These are phyloP conservation scores for Drosophila lacteicornis DNA, from an alignment of 1,140 invertebrate species.

Conservation along the genomic window DNA sequence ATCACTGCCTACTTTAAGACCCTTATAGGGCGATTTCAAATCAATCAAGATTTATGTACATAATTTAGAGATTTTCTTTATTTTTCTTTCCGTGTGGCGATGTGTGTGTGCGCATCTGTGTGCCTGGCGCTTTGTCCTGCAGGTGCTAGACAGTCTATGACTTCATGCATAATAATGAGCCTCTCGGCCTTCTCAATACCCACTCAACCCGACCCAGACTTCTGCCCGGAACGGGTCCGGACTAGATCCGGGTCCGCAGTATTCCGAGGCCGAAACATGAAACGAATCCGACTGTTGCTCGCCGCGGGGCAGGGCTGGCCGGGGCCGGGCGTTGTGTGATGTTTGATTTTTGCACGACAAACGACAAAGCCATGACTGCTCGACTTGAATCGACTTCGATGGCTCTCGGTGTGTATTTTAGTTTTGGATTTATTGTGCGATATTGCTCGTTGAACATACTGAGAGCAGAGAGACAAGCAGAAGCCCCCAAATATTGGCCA, in stretches of 20 bases:
- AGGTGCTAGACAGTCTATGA: conserved; percentile 78
- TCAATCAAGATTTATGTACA: conserved; percentile 17
- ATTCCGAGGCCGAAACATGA: conserved; percentile 6
- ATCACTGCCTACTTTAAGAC: neutral
- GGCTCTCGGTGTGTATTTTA: conserved; percentile 61
- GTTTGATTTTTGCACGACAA: conserved; percentile 53
- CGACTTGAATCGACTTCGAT: conserved; percentile 37
- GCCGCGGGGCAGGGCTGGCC: conserved; percentile 17
- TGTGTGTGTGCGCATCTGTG: conserved; percentile 25
- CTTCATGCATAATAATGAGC: conserved; percentile 81
- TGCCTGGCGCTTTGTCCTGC: conserved; percentile 66
- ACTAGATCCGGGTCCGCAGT: neutral
- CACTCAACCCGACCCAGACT: conserved; percentile 28
- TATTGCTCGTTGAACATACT: conserved; percentile 55
- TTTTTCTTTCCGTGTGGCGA: conserved; percentile 4
- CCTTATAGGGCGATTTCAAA: neutral
- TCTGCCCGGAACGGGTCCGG: neutral
- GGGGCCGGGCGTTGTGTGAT: conserved; percentile 15
- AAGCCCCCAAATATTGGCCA: conserved; percentile 63
- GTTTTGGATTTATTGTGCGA: conserved; percentile 76
- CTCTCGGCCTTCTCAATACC: conserved; percentile 35
- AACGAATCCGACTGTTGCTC: conserved; percentile 35
- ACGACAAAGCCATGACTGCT: conserved; percentile 20
- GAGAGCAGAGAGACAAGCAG: conserved; percentile 33
- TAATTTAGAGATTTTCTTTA: neutral